Base-by-base conservation (phyloP, 2,113 vertebrate species). In the Dascyllus trimaculatus region DNA sequence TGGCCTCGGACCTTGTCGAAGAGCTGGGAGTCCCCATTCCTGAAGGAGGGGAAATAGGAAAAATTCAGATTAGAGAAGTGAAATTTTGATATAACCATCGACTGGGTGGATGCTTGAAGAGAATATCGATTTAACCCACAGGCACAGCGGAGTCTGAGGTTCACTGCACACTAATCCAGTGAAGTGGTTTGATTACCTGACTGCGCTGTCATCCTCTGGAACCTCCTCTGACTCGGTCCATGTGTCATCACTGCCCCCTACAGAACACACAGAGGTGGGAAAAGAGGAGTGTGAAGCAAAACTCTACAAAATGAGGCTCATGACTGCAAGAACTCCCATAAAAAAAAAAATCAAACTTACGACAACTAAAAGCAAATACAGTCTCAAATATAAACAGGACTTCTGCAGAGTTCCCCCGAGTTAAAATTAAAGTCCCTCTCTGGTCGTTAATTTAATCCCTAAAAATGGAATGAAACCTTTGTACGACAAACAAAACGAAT, bases 1-100 rank as follows among this genome's bases (percentile, higher is more conserved):
- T 96, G 96, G 64, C 98, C 98, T 85, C 98, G 94, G 71, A 99
- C 97, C 81, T 99, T 99, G 94, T 99, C 98, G 84, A 99, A 99
- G 64, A 99, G 96, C 91, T 99, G 98, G 0, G 96, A 97, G 73
- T 99, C 98, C 11, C 97, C 96, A 43, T 98, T 99, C 88, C 98
- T 99, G 73, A 45, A 60, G 15, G 6, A 70, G n/a, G 24, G 13
- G 38, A 25, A 2, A 5, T 13, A 25, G 56, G 61, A 38, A 43
- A 43, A 14, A 15, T 43, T 43, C 2, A 43, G 38, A 43, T 43
- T 15, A 43, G 2, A 43, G 4, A 43, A 43, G 13, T 43, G 40
- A 15, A 15, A 43, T 4, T 43, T 15, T 43, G 10, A 48, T n/a
- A 0, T 43, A 29, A 18, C 0, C 2, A 14, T 14, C 15, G 40